Evolutionary conservation across 2,113 vertebrate species (phyloP).

Genomic region (Nothobranchius kuhntae): DNA sequence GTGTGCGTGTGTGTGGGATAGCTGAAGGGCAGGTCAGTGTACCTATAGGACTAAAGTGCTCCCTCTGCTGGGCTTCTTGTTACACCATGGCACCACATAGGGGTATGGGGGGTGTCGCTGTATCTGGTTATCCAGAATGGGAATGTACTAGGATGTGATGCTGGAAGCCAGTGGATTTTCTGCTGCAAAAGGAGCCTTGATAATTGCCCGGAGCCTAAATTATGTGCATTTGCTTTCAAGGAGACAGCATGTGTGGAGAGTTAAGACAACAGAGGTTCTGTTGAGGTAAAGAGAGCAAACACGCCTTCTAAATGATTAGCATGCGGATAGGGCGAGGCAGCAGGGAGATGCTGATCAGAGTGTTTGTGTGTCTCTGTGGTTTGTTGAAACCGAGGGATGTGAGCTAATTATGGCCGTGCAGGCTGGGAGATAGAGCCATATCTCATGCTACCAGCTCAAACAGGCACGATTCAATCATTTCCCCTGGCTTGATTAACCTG

Average conservation of each 20-base stretch:
- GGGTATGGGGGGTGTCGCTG: neutral
- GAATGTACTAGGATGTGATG: conserved; percentile 3
- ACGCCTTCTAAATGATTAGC: conserved; percentile 12
- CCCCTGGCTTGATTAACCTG: conserved; percentile 37
- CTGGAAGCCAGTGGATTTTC: conserved; percentile 25
- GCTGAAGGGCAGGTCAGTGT: neutral
- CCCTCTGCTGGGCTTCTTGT: conserved; percentile 5
- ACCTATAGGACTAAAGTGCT: neutral
- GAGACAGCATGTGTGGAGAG: neutral
- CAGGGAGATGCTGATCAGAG: conserved; percentile 7
- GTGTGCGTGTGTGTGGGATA: neutral
- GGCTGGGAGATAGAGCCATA: conserved; percentile 47
- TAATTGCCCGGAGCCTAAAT: neutral
- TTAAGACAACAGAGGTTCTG: conserved; percentile 38
- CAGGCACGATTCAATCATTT: conserved; percentile 55
- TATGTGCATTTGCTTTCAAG: conserved; percentile 1
- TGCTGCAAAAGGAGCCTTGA: neutral
- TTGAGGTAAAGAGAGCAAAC: conserved; percentile 29
- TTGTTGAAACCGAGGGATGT: conserved; percentile 45
- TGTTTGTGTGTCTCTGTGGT: conserved; percentile 12
- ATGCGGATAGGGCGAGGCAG: conserved; percentile 8
- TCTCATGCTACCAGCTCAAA: conserved; percentile 53
- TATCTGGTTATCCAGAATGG: neutral
- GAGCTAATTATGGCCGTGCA: conserved; percentile 31
- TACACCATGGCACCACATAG: conserved; percentile 4